These are phyloP conservation scores for Hylomyscus alleni DNA, from an alignment of 2,797 vertebrate genomes.

Conservation along the genomic window DNA sequence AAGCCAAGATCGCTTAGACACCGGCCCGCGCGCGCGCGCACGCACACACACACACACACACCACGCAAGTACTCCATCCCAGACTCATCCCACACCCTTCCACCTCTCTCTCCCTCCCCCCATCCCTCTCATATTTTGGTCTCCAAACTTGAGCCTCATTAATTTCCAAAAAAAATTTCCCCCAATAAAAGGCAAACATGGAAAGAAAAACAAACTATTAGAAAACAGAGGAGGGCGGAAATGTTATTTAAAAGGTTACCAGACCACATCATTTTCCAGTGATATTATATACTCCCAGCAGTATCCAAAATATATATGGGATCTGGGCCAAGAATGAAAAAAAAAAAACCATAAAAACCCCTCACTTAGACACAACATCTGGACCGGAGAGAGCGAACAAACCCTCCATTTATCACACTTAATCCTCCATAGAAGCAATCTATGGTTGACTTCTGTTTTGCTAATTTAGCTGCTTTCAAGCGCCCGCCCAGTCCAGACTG, in stretches of 20 bases:
- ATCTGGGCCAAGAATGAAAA: conserved; percentile 95
- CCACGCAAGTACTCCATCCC: neutral
- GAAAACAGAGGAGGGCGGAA: conserved; percentile 99
- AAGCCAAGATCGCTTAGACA: conserved; percentile 34
- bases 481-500: conserved; percentile 88
- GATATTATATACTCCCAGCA: conserved; percentile 99
- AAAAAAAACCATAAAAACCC: conserved; percentile 90
- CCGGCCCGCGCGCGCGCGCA: conserved; percentile 43
- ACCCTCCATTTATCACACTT: conserved; percentile 99
- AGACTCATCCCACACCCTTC: conserved; percentile 18
- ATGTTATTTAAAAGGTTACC: conserved; percentile 99
- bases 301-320: conserved; percentile 99
- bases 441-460: conserved; percentile 96
- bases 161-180: conserved; percentile 89
- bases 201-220: conserved; percentile 99
- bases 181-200: conserved; percentile 99
- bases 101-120: neutral
- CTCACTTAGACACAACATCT: conserved; percentile 99
- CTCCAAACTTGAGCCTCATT: conserved; percentile 89
- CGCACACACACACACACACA: neutral
- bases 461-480: conserved; percentile 93
- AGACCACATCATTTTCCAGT: conserved; percentile 99
- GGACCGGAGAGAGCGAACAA: conserved; percentile 98
- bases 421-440: conserved; percentile 95
- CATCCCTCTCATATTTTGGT: conserved; percentile 65